Percentiles rank a stretch among this genome's conserved stretches.
Evolutionary conservation across 2,888 invertebrate species (phyloP).

Genomic region (Polylopha cassiicola): DNA sequence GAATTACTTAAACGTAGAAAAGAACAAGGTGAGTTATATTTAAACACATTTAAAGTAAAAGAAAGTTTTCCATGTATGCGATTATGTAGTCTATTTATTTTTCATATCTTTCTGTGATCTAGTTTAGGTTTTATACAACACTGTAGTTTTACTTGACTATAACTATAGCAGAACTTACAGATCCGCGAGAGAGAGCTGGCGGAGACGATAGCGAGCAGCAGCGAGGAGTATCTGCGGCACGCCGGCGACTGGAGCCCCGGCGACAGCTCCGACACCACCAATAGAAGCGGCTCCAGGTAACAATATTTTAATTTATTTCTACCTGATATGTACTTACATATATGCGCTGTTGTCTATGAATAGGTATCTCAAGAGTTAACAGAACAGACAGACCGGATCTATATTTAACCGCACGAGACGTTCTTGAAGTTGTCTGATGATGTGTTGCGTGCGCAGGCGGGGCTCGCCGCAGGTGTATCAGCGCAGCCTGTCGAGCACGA

Average conservation of each 20-base stretch:
- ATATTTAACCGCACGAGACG: too few species aligned
- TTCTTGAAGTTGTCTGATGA: background rate
- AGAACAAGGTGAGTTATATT: constrained; percentile 43
- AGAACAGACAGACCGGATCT: too few species aligned
- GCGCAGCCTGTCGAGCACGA: constrained; percentile 61
- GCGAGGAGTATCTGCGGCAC: constrained; percentile 63
- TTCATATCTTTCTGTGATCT: constrained; percentile 9
- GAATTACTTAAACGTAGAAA: constrained; percentile 58
- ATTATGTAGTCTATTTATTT: constrained; percentile 5
- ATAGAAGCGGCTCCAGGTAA: constrained; percentile 53
- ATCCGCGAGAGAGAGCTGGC: constrained; percentile 54
- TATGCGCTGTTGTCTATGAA: too few species aligned
- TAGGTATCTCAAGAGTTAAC: too few species aligned
- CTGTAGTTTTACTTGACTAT: constrained; percentile 15
- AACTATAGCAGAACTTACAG: too few species aligned
- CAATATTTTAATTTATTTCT: background rate
- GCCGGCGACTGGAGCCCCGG: constrained; percentile 56
- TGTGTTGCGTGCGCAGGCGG: constrained; percentile 34
- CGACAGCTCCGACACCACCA: constrained; percentile 48
- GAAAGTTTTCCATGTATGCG: background rate
- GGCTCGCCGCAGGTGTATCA: constrained; percentile 66
- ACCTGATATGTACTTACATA: too few species aligned
- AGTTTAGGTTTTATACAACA: background rate
- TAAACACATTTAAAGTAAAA: background rate
- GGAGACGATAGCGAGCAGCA: constrained; percentile 62